Base-by-base conservation (phyloP, 2,797 vertebrate genomes). In the Syncerus caffer region DNA sequence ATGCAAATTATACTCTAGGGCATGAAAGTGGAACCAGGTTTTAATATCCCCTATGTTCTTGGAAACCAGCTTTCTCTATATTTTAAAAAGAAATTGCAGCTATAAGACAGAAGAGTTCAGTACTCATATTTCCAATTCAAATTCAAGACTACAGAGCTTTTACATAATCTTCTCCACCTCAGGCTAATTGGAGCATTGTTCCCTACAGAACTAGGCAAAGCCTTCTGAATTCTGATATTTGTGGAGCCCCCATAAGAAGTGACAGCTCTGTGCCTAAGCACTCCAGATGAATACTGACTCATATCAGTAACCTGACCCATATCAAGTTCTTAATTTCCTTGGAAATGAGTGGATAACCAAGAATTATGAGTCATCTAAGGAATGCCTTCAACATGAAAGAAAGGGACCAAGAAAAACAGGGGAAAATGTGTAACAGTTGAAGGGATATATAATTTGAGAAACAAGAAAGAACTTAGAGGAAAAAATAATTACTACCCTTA, bases 11-110 rank as follows among this genome's bases (percentile, higher is more conserved):
- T 38, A 93, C 50, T 93, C 58, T 42, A 57, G 19, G 47, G 29
- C 79, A 85, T 58, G 80, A 87, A 85, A 60, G 25, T 5, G 71
- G 64, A 95, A 76, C 12, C n/a, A 87, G 64, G 64, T 58, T 92
- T 34, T 71, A 42, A 31, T 50, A 58, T 55, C 3, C 17, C 84
- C 31, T 55, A 19, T 51, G 87, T 82, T 78, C 93, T 92, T 93
- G 58, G 89, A 94, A 97, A 89, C 11, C 80, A 92, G 64, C 3
- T 50, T 62, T 90, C 50, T 96, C 74, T 94, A 17, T 78, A 55
- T 89, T 96, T 91, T 55, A 80, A 50, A 95, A 93, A 96, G n/a
- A 31, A 98, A 89, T 64, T 89, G 60, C 14, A 53, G 34, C n/a
- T 78, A 34, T 34, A 85, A 92, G 34, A 89, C 9, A 55, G 90